A percentile compares a stretch with the other conserved stretches of the same genome.
Conservation (phyloP, 2,113 vertebrate species). For the Felis catus region DNA sequence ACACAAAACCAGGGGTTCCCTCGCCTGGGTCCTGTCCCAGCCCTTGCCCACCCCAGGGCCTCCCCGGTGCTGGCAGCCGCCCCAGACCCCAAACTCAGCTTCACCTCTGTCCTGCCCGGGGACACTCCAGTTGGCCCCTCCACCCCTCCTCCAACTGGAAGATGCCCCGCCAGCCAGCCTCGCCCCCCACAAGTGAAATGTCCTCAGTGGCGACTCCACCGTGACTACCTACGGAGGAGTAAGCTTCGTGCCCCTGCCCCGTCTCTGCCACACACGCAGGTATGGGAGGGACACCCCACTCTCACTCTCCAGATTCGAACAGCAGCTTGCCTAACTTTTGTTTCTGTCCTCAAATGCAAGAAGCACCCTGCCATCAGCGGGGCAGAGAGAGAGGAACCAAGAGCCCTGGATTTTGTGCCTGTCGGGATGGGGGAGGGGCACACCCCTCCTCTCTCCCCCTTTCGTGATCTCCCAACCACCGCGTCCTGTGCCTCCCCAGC, state of each 20-base stretch:
- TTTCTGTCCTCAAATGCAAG: not conserved
- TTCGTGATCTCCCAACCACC: not conserved
- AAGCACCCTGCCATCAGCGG: not conserved
- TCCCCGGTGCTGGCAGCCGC: not conserved
- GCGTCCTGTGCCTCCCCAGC: not conserved
- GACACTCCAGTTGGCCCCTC: fast-evolving
- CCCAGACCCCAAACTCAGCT: not conserved
- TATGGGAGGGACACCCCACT: not conserved
- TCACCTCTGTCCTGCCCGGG: not conserved
- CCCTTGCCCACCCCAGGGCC: not conserved
- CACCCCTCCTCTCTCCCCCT: not conserved
- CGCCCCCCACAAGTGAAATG: not conserved
- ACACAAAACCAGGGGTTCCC: not conserved
- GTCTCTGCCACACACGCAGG: fast-evolving
- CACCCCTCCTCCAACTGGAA: not conserved
- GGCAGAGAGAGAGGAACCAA: not conserved
- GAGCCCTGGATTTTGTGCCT: fast-evolving
- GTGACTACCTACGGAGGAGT: fast-evolving
- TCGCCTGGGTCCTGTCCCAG: not conserved
- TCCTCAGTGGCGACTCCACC: not conserved
- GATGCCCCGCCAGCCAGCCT: not conserved
- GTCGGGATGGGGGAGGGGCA: not conserved
- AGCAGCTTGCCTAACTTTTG: not conserved
- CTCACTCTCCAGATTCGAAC: not conserved
- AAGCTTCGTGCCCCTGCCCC: not conserved